Conservation (phyloP, 1,140 invertebrate species). For the Papilio machaon region DNA sequence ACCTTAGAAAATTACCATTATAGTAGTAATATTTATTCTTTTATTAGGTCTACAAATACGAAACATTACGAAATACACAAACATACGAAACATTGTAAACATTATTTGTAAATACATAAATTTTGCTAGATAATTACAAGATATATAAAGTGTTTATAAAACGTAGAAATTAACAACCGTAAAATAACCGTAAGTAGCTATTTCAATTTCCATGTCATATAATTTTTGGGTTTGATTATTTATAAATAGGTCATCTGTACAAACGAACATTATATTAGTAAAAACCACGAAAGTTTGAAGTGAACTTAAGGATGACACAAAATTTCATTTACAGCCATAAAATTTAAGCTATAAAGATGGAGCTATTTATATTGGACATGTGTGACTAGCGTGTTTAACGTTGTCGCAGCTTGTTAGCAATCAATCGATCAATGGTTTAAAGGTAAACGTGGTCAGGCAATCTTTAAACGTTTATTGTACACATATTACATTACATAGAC, state of each 20-base stretch:
- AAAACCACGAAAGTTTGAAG: too few species aligned
- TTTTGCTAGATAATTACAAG: too few species aligned
- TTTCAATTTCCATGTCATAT: too few species aligned
- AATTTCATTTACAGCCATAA: neutral
- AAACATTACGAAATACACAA: too few species aligned
- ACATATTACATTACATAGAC: neutral
- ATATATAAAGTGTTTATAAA: too few species aligned
- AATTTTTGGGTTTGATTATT: neutral
- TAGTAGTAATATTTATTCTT: neutral
- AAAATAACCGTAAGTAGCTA: too few species aligned
- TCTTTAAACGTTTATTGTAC: neutral
- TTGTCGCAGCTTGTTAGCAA: constrained; percentile 36
- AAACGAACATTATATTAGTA: too few species aligned
- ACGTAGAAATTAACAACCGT: too few species aligned
- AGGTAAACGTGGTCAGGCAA: constrained; percentile 17
- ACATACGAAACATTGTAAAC: too few species aligned
- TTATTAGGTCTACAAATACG: too few species aligned
- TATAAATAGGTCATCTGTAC: neutral
- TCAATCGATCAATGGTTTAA: constrained; percentile 35
- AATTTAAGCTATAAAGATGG: neutral
- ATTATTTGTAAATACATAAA: too few species aligned
- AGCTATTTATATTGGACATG: neutral
- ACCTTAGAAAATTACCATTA: neutral
- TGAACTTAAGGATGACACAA: neutral
- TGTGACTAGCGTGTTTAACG: constrained; percentile 39